phyloP scores from a whole-genome alignment of 2,888 invertebrate species.

The Petrolisthes manimaculis region DNA sequence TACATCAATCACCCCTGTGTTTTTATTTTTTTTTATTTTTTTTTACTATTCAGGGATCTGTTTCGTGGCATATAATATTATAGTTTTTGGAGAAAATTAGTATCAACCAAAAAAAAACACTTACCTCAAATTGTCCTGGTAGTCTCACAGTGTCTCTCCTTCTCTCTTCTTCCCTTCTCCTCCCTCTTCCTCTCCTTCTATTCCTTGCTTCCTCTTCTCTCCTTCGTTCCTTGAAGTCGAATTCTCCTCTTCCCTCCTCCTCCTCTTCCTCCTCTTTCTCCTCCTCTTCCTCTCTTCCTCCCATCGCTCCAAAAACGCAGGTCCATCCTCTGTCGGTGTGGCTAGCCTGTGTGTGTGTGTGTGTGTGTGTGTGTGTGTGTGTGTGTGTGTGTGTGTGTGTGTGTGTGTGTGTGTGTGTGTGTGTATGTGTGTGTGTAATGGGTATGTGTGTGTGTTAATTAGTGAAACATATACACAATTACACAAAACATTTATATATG shows the following conservation, averaged over 20 bases:
- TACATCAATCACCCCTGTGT: neutral
- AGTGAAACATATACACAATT: too few relatives aligned
- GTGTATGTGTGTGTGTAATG: too few relatives aligned
- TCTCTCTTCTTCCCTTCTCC: conserved; percentile 2
- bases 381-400: conserved; percentile 30
- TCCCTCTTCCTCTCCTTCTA: neutral
- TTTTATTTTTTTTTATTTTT: neutral
- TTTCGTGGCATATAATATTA: neutral
- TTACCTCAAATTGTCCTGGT: conserved; percentile 29
- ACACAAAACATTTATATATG: too few relatives aligned
- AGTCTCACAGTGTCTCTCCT: neutral
- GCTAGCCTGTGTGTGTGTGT: conserved; percentile 25
- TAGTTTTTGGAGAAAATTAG: too few relatives aligned
- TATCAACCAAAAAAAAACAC: neutral
- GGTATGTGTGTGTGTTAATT: conserved; percentile 14
- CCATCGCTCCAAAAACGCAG: conserved; percentile 28
- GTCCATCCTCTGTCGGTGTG: conserved; percentile 42
- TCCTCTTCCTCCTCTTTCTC: neutral
- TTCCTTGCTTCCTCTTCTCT: neutral
- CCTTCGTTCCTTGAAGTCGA: conserved; percentile 7
- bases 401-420: too few relatives aligned
- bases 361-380: conserved; percentile 36
- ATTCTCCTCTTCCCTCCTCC: neutral
- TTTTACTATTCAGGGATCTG: neutral
- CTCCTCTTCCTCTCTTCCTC: neutral